Evolutionary conservation across 2,113 vertebrate genomes (phyloP), one percentile per base, ranked within the genome.

Genomic region (Melanerpes formicivorus): DNA sequence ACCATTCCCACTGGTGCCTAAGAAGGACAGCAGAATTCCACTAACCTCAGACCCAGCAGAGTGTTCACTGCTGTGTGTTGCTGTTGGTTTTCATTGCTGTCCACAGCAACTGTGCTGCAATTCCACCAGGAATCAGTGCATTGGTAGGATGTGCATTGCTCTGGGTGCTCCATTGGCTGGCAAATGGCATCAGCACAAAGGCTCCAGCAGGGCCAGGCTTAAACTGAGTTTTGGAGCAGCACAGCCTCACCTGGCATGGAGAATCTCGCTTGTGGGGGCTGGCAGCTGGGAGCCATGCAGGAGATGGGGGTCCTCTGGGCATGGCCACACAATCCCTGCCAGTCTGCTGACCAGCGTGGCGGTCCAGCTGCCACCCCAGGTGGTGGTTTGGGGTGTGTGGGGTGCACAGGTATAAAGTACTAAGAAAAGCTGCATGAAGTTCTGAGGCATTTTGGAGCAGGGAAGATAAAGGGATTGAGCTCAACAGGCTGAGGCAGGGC

Each of bases 301-400:
- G 27, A 50, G 46, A 4, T 3, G 2, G 2, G 2, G 54, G 30
- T 59, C 64, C 27, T 23, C 42, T 22, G 25, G 29, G 17, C 60
- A 9, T 13, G 23, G 4, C 18, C 62, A 5, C 6, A 2, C 10
- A 0, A 9, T 19, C 50, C 42, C 22, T 27, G 34, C 30, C 10
- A 5, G 15, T 10, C 54, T 21, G 40, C 48, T 50, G 54, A 6
- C 9, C 7, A 32, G 18, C 4, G 12, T 15, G 14, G 16, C 5
- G 52, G 5, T 32, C 50, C 18, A 7, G 21, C 18, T 9, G 56
- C 42, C 18, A 3, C 22, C 75, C 44, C 29, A 12, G 60, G 5
- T 16, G 27, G 65, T 4, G 54, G 13, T 71, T 21, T 29, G 44
- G 26, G 4, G 18, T 7, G 23, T 11, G 25, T 50, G 50, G 22